Conservation (phyloP, 1,140 invertebrate genomes). For the Musca vetustissima region DNA sequence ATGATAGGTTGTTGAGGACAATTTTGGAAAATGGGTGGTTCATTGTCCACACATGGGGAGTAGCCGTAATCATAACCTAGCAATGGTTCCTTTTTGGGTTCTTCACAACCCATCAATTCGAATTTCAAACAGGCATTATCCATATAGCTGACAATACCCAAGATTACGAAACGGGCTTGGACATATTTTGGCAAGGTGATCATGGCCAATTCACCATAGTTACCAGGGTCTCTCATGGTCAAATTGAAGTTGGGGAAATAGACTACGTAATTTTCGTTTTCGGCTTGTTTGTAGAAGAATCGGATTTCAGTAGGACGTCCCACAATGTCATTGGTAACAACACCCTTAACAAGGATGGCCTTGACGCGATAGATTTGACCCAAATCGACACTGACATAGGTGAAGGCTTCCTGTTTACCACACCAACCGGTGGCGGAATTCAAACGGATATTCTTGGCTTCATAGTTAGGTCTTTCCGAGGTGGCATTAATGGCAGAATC, state of each 20-base stretch:
- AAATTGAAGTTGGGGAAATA: constrained; percentile 96
- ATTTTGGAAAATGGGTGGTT: constrained; percentile 94
- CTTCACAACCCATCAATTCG: constrained; percentile 94
- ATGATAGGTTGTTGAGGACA: constrained; percentile 90
- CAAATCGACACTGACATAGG: constrained; percentile 92
- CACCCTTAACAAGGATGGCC: constrained; percentile 89
- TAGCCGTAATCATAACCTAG: constrained; percentile 93
- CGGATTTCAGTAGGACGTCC: constrained; percentile 92
- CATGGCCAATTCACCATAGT: constrained; percentile 93
- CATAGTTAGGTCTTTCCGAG: constrained; percentile 88
- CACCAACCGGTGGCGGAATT: constrained; percentile 96
- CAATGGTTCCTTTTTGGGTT: constrained; percentile 73
- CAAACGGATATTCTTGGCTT: constrained; percentile 85
- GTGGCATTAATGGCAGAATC: constrained; percentile 96
- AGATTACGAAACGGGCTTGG: constrained; percentile 88
- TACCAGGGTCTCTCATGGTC: constrained; percentile 89
- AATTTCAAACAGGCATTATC: constrained; percentile 96
- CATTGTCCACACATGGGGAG: constrained; percentile 93
- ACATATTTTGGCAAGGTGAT: constrained; percentile 92
- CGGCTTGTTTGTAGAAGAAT: constrained; percentile 94
- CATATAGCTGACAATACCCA: constrained; percentile 94
- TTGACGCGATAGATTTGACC: constrained; percentile 88
- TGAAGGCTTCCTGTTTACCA: constrained; percentile 91
- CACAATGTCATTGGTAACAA: constrained; percentile 92
- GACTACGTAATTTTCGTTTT: constrained; percentile 91